These are phyloP conservation scores for Heterohyrax brucei DNA, from an alignment of 2,797 vertebrate genomes.

Conservation along the genomic window DNA sequence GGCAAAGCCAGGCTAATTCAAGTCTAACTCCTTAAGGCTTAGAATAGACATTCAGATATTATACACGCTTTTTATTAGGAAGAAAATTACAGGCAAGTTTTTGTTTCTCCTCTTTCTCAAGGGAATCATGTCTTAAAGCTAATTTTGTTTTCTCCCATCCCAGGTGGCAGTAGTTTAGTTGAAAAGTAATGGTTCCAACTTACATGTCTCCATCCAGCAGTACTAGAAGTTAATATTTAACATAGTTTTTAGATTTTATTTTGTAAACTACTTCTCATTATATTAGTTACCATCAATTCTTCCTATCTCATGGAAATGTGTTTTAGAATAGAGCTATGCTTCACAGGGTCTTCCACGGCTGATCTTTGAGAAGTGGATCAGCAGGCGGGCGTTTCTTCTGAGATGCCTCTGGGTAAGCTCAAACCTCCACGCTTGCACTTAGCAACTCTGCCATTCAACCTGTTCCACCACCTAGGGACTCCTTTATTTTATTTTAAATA, in stretches of 20 bases:
- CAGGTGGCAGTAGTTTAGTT: conserved; percentile 62
- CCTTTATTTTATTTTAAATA: conserved; percentile 31
- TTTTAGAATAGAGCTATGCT: neutral
- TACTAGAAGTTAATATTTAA: conserved; percentile 61
- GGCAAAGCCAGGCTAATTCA: conserved; percentile 19
- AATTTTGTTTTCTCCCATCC: conserved; percentile 68
- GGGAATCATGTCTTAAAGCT: conserved; percentile 60
- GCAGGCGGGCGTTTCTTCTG: neutral
- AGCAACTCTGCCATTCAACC: neutral
- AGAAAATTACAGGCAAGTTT: conserved; percentile 56
- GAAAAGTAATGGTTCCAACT: conserved; percentile 66
- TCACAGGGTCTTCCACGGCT: neutral
- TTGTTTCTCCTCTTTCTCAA: conserved; percentile 56
- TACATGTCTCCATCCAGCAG: conserved; percentile 46
- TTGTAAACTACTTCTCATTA: neutral
- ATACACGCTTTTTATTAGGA: conserved; percentile 58
- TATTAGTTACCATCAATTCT: no score
- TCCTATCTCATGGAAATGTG: neutral
- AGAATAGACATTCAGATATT: conserved; percentile 18
- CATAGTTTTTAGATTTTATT: conserved; percentile 64
- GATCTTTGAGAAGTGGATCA: neutral
- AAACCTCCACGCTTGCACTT: neutral
- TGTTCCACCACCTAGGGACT: no score
- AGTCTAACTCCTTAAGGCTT: conserved; percentile 51
- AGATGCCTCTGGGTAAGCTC: neutral